Evolutionary conservation across 1,140 invertebrate genomes (phyloP).

Genomic region (Musca domestica): DNA sequence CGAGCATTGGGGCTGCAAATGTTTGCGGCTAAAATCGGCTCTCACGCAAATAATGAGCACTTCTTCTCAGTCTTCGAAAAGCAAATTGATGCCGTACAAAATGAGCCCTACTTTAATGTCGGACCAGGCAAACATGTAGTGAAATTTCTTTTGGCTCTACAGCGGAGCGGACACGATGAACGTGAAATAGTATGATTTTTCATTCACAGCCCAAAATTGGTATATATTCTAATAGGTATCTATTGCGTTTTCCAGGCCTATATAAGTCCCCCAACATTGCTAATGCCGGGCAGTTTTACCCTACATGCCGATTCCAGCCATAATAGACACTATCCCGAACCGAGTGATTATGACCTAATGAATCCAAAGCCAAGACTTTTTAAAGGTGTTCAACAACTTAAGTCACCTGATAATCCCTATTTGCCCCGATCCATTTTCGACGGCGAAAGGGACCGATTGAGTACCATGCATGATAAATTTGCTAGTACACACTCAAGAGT

Average conservation of each 20-base stretch:
- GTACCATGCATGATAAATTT: conserved; percentile 14
- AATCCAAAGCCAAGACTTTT: conserved; percentile 21
- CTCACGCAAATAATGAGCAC: conserved; percentile 16
- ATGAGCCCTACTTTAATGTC: conserved; percentile 17
- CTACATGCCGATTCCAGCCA: conserved; percentile 23
- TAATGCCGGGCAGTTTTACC: conserved; percentile 30
- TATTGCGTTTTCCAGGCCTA: conserved; percentile 7
- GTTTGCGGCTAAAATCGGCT: conserved; percentile 26
- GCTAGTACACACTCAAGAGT: neutral
- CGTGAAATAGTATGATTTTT: conserved; percentile 13
- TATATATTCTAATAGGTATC: neutral
- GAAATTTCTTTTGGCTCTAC: conserved; percentile 18
- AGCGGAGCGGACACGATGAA: conserved; percentile 14
- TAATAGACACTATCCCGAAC: conserved; percentile 25
- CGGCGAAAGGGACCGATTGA: conserved; percentile 10
- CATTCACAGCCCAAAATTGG: neutral
- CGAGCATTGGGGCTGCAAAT: conserved; percentile 21
- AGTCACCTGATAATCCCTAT: conserved; percentile 24
- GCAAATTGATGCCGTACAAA: conserved; percentile 15
- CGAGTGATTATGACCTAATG: neutral
- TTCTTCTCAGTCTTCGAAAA: conserved; percentile 23
- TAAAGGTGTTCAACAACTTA: conserved; percentile 20
- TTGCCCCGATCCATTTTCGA: conserved; percentile 23
- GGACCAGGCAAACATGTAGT: conserved; percentile 21
- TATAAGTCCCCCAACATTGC: conserved; percentile 9